These are phyloP conservation scores for Recurvirostra avosetta DNA, from an alignment of 2,113 vertebrate genomes.

Conservation along the genomic window DNA sequence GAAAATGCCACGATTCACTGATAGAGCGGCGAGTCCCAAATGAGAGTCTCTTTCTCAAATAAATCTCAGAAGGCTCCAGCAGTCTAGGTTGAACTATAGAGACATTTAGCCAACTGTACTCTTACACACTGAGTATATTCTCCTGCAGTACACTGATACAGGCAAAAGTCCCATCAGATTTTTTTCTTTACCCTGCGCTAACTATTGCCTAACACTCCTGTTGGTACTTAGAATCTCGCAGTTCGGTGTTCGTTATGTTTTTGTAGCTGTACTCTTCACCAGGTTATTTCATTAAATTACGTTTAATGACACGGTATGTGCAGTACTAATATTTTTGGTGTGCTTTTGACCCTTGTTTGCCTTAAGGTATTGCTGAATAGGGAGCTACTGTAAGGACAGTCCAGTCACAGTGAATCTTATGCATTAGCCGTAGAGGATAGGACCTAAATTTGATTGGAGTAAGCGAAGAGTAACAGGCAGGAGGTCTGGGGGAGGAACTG, in stretches of 20 bases:
- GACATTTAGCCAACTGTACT: background rate
- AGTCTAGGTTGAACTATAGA: background rate
- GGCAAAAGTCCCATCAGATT: background rate
- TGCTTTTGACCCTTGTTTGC: background rate
- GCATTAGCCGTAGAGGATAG: background rate
- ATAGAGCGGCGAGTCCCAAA: background rate
- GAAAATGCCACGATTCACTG: background rate
- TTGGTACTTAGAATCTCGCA: background rate
- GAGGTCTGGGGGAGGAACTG: background rate
- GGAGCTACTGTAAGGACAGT: background rate
- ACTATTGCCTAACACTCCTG: background rate
- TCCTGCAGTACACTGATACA: background rate
- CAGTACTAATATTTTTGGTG: background rate
- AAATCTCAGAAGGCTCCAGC: background rate
- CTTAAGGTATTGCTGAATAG: background rate
- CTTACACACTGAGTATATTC: background rate
- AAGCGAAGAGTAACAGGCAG: conserved; percentile 18
- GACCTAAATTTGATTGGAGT: conserved; percentile 28
- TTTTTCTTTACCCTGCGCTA: background rate
- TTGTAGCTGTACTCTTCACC: background rate
- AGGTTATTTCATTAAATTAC: background rate
- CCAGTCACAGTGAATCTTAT: background rate
- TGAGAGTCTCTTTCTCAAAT: background rate
- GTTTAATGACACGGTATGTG: background rate
- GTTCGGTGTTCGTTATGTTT: background rate